These are phyloP conservation scores for Apostichopus californicus DNA, from an alignment of 35 echinoderm and acorn worm genomes.

Conservation along the genomic window DNA sequence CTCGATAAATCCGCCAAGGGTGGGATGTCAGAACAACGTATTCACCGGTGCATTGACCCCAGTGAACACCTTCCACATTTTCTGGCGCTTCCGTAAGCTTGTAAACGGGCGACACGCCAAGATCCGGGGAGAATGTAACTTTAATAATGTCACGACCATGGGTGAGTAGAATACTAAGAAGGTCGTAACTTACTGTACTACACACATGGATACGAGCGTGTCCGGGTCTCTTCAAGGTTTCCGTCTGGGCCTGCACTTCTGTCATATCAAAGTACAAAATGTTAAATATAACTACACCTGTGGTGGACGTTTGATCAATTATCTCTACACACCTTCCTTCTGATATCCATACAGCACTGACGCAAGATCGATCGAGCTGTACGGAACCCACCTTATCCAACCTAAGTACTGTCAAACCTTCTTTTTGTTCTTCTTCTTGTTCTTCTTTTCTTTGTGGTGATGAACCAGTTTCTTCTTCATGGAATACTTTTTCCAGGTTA, in stretches of 20 bases:
- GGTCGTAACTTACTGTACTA: constrained; percentile 17
- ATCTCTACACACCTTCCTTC: background rate
- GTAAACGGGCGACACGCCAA: background rate
- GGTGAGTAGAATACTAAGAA: background rate
- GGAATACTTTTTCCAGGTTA: background rate
- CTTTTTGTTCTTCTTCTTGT: background rate
- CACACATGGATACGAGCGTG: constrained; percentile 17
- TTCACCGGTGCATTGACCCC: background rate
- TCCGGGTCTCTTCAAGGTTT: background rate
- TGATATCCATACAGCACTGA: constrained; percentile 7
- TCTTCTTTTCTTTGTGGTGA: background rate
- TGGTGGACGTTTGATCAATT: background rate
- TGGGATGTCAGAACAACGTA: constrained; percentile 5
- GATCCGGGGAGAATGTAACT: background rate
- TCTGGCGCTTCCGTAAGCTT: background rate
- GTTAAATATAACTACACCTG: background rate
- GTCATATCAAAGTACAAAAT: background rate
- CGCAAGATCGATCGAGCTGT: background rate
- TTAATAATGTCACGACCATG: constrained; percentile 1
- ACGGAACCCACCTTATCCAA: background rate
- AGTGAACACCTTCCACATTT: constrained; percentile 18
- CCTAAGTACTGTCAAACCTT: background rate
- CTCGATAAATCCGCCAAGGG: constrained; percentile 24
- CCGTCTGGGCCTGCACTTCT: background rate
- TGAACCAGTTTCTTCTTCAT: background rate